Evolutionary conservation across 1,140 invertebrate species (phyloP).

Genomic region (Drosophila lacteicornis): DNA sequence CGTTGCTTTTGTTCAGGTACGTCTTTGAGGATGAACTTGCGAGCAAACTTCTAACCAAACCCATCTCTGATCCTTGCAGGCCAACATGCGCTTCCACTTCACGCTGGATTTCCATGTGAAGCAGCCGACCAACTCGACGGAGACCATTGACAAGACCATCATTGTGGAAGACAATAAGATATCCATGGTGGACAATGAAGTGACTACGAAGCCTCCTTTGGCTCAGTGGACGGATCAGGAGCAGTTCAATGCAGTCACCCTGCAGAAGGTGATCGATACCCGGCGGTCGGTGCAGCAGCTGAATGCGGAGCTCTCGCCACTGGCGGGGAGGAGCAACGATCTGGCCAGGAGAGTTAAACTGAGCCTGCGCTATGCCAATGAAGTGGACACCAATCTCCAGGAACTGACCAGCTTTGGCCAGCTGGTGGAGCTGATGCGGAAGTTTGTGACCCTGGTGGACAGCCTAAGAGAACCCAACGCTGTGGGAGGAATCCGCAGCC

Average conservation of each 20-base stretch:
- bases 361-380: slow-evolving; percentile 63
- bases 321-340: slow-evolving; percentile 66
- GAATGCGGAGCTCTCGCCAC: slow-evolving; percentile 53
- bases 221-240: slow-evolving; percentile 36
- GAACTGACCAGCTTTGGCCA: slow-evolving; percentile 36
- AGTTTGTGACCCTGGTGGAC: slow-evolving; percentile 55
- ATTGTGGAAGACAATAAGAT: slow-evolving; percentile 51
- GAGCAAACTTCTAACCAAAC: background rate
- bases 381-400: slow-evolving; percentile 54
- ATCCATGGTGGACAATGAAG: slow-evolving; percentile 38
- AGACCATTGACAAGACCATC: slow-evolving; percentile 54
- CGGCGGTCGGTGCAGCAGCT: slow-evolving; percentile 46
- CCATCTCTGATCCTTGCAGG: slow-evolving; percentile 30
- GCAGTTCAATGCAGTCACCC: slow-evolving; percentile 26
- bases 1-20: slow-evolving; percentile 34
- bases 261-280: slow-evolving; percentile 35
- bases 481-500: slow-evolving; percentile 45
- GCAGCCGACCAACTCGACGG: slow-evolving; percentile 35
- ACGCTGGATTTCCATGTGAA: slow-evolving; percentile 62
- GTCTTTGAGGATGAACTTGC: background rate
- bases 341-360: slow-evolving; percentile 62
- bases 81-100: slow-evolving; percentile 58
- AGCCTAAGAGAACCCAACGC: slow-evolving; percentile 33
- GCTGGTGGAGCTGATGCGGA: slow-evolving; percentile 52
- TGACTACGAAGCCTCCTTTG: slow-evolving; percentile 6